Conservation (phyloP, 2,888 invertebrate species). For the Branchipolynoe longqiensis region DNA sequence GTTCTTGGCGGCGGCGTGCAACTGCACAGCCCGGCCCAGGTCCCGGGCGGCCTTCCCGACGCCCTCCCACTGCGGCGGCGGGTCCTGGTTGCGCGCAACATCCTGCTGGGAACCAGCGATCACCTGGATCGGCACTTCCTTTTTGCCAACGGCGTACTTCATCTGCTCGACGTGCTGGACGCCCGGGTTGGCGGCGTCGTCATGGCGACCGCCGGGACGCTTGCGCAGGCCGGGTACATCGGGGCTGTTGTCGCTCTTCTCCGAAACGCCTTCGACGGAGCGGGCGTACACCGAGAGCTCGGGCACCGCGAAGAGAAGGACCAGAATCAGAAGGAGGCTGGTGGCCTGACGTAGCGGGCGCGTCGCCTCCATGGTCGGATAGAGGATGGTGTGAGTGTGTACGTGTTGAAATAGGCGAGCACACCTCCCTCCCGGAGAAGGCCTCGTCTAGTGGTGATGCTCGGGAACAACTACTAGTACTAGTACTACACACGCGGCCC, state of each 20-base stretch:
- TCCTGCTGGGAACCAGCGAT: neutral
- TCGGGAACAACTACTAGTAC: no score
- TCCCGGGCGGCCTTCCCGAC: neutral
- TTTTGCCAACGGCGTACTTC: neutral
- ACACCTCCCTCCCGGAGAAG: no score
- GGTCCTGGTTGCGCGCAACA: neutral
- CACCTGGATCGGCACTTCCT: neutral
- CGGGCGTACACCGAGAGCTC: neutral
- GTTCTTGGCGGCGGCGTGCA: neutral
- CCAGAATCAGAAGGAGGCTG: neutral
- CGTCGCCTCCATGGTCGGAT: no score
- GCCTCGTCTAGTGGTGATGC: no score
- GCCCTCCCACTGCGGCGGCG: neutral
- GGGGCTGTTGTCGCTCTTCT: neutral
- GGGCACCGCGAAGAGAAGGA: neutral
- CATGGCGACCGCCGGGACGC: neutral
- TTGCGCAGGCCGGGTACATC: neutral
- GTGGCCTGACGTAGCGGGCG: no score
- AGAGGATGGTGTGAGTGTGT: no score
- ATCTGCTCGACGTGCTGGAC: neutral
- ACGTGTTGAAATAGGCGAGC: no score
- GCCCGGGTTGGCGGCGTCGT: neutral
- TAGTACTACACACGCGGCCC: no score
- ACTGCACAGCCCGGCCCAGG: neutral
- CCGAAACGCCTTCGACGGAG: neutral